Evolutionary conservation across 2,888 invertebrate genomes (phyloP), one percentile per base, ranked within the genome.

Genomic region (Pyrochroa serraticornis): DNA sequence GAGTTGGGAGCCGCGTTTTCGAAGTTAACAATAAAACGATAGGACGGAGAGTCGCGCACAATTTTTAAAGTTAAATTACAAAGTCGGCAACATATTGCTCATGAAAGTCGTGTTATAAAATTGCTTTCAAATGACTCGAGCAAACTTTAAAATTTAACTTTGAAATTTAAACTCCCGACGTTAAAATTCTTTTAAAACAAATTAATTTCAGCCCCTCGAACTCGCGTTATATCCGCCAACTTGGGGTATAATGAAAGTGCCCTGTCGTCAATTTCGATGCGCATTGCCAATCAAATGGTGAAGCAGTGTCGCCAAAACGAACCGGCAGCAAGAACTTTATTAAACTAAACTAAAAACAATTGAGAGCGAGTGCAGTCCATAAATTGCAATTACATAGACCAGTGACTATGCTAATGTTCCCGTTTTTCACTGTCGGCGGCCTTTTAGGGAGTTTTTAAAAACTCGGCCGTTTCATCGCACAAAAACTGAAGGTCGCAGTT

Each of bases 341-440:
- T 53, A 39, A 32, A 48, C 33, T 31, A 30, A 48, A 9, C 34
- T 35, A 47, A 52, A 58, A 58, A 58, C 46, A 48, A 58, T 52
- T 5, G 22, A 51, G 43, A 34, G 48, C 34, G 41, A 43, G 12
- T 44, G 49, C 48, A 50, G 54, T 58, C 42, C 42, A 52, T 60
- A 61, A 65, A 67, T 63, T 53, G 63, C 63, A 65, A 66, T 66
- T 66, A 66, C 62, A 66, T 65, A 66, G 62, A 60, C 52, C 43
- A 62, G 57, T 65, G 65, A 60, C 58, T 66, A 62, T 66, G 66
- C 54, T 63, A 65, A 66, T 65, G 58, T 43, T 46, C 22, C 45
- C 12, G 39, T 47, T 59, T 58, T 55, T 53, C 42, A 48, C 14
- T 14, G 31, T 43, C 22, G 56, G 7, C 56, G 56, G 56, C 45